Conservation (phyloP, 1,140 invertebrate genomes). For the Uloborus diversus region DNA sequence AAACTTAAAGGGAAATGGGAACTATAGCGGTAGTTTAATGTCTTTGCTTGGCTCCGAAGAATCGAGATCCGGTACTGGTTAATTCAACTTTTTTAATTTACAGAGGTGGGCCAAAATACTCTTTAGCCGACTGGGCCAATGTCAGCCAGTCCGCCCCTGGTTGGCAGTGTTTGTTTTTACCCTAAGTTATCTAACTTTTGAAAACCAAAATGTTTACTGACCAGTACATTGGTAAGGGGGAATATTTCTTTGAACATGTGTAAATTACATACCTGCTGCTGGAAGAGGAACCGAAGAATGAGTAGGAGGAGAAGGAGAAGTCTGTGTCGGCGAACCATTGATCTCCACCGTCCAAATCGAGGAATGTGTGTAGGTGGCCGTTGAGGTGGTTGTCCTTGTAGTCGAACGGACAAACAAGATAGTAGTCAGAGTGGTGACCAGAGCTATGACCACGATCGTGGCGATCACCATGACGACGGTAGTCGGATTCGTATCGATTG, state of each 20-base stretch:
- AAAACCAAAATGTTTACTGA: too few species aligned
- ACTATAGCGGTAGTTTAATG: too few species aligned
- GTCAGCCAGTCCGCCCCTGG: too few species aligned
- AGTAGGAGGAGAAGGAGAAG: not conserved
- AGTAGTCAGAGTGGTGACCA: not conserved
- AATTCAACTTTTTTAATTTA: too few species aligned
- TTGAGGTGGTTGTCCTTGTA: not conserved
- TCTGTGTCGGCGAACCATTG: not conserved
- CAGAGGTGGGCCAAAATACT: too few species aligned
- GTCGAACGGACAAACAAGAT: not conserved
- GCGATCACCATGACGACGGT: not conserved
- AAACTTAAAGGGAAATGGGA: too few species aligned
- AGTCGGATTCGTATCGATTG: not conserved
- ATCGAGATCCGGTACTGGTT: too few species aligned
- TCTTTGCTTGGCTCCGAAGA: too few species aligned
- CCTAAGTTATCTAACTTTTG: too few species aligned
- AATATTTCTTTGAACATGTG: not conserved
- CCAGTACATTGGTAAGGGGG: too few species aligned
- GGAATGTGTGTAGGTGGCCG: not conserved
- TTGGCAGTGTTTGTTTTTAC: too few species aligned
- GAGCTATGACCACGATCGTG: not conserved
- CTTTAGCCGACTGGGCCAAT: too few species aligned
- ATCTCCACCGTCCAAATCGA: not conserved
- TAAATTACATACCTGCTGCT: not conserved
- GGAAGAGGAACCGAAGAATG: not conserved